Base-by-base conservation (phyloP, 2,113 vertebrate genomes). In the Pica pica region DNA sequence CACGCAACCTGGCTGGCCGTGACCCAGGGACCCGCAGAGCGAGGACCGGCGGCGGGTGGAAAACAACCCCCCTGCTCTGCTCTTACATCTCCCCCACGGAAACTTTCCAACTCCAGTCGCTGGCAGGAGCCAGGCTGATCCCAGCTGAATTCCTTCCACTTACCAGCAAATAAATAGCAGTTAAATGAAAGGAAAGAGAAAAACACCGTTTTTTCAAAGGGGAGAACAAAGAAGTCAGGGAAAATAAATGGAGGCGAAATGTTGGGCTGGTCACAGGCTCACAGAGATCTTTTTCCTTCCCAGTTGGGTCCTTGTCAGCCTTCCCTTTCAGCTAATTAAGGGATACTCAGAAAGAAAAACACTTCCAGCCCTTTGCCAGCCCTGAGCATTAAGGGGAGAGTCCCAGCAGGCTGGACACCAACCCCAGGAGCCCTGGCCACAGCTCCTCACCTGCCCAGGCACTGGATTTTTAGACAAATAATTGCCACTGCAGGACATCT, bases 121-220 rank as follows among this genome's bases (percentile, higher is more conserved):
- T 97, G 95, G 93, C 96, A 97, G 77, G 74, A 95, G 74, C 60
- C 10, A 4, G 83, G 52, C 84, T 97, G 93, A 94, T 95, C 94
- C 89, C 90, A 93, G 88, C 88, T 95, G 93, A 93, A 95, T 97
- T 93, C 94, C 91, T 94, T 92, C 95, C 95, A 95, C 86, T 94
- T 93, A 93, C 90, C 70, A 97, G 92, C 88, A 93, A 97, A 95
- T 95, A 93, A 96, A 94, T 90, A 92, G 92, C 71, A 92, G 92
- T 83, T 93, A 90, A 96, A 92, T 42, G 63, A 71, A 93, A 87
- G 78, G 63, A 87, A 77, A 82, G 65, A 93, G 90, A 93, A 96
- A 95, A 95, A 88, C 90, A 86, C 75, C 24, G 59, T 52, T 78
- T 91, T 91, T 91, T 90, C 63, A 93, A 94, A 95, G 89, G 83